Conservation (phyloP, 2,888 invertebrate species). For the Onthophagus sagittarius region DNA sequence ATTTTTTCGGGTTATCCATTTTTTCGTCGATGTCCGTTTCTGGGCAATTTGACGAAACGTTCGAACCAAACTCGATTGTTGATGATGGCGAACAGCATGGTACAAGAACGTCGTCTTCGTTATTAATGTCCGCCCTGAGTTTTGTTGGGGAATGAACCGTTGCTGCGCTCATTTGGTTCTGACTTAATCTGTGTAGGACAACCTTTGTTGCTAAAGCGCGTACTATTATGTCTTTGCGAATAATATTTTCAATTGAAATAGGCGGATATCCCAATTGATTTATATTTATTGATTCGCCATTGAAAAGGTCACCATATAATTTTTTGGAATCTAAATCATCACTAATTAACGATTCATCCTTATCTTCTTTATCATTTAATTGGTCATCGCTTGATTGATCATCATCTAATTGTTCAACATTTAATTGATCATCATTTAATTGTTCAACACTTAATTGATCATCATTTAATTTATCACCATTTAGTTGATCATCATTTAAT, state of each 20-base stretch:
- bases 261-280: background rate
- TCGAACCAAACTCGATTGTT: background rate
- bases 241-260: background rate
- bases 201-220: background rate
- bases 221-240: background rate
- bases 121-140: background rate
- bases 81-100: background rate
- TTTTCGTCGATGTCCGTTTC: background rate
- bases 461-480: no score
- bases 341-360: no score
- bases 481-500: no score
- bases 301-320: no score
- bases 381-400: no score
- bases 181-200: background rate
- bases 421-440: no score
- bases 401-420: no score
- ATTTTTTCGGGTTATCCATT: no score
- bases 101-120: background rate
- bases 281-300: no score
- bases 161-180: background rate
- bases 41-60: background rate
- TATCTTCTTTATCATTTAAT: no score
- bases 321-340: no score
- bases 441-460: no score
- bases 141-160: background rate